Evolutionary conservation across 2,113 vertebrate species (phyloP), one percentile per base, ranked within the genome.

Genomic region (Leucoraja erinaceus): DNA sequence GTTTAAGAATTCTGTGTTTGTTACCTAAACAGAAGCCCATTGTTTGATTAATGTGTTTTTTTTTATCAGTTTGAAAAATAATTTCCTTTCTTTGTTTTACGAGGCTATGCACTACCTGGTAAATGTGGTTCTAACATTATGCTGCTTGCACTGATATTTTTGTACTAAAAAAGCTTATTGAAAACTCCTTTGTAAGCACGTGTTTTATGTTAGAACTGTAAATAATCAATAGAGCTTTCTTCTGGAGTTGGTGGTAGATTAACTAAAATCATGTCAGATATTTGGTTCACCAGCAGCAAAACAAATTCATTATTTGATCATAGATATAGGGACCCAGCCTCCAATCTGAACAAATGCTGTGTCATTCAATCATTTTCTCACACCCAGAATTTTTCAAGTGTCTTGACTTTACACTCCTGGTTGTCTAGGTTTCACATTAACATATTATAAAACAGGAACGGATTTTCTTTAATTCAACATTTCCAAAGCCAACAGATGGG

Each of bases 131-230:
- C 88, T 91, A 91, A 91, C 90, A 12, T 90, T 70, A 63, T 72
- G 68, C 90, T 91, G 90, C 47, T 91, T 91, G 66, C 90, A 91
- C 90, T 91, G 70, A 68, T 91, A 90, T 90, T 90, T 91, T 91
- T 91, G 90, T 91, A 91, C 90, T 91, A 91, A 91, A 91, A 90
- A 68, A 72, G 66, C 63, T 90, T 91, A 18, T 90, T 91, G 72
- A 91, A 91, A 74, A 74, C 66, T 72, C 88, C 68, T 54, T 68
- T 91, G 90, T 91, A 91, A 91, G 31, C 33, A 91, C 54, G 68
- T 91, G 90, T 91, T 91, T 91, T 91, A 91, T 74, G 68, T 91
- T 91, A 68, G 68, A 70, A 70, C 90, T 72, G 25, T 91, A 10
- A 25, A 10, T 72, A 47, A 47, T 10, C 88, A 90, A 47, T 25